Evolutionary conservation across 1,140 invertebrate genomes (phyloP).

Genomic region (Andrena cerasifolii): DNA sequence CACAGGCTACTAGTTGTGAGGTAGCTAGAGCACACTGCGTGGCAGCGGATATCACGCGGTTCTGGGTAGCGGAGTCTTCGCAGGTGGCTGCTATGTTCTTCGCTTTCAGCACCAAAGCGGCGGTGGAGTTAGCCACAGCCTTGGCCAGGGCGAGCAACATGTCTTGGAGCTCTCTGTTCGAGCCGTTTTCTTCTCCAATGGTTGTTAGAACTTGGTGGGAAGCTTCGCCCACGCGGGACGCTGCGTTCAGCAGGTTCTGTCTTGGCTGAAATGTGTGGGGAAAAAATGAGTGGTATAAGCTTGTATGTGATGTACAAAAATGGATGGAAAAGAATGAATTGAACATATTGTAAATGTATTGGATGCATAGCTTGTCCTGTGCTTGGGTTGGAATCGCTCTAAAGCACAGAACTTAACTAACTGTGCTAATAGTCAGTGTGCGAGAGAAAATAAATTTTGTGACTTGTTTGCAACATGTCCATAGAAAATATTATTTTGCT

Average conservation of each 20-base stretch:
- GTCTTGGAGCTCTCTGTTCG: conserved; percentile 91
- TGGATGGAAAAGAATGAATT: neutral
- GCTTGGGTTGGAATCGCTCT: neutral
- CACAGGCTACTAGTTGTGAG: conserved; percentile 98
- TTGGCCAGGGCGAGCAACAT: conserved; percentile 95
- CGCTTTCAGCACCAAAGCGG: conserved; percentile 96
- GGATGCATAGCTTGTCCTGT: neutral
- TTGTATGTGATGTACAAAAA: neutral
- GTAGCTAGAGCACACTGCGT: conserved; percentile 98
- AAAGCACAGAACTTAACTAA: neutral
- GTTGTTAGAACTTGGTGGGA: conserved; percentile 96
- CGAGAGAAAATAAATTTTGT: neutral
- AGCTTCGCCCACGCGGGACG: conserved; percentile 97
- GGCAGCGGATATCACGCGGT: conserved; percentile 96
- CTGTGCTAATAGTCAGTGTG: neutral
- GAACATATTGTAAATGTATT: neutral
- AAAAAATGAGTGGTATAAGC: neutral
- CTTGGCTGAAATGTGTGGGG: conserved; percentile 86
- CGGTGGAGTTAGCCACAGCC: conserved; percentile 98
- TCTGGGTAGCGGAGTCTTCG: conserved; percentile 88
- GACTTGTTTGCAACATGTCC: neutral
- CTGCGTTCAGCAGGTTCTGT: conserved; percentile 96
- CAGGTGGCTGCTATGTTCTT: conserved; percentile 96
- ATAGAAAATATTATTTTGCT: no score
- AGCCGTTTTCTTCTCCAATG: conserved; percentile 95